Conservation (phyloP, 2,113 vertebrate species). For the Rhinopomastus cyanomelas region DNA sequence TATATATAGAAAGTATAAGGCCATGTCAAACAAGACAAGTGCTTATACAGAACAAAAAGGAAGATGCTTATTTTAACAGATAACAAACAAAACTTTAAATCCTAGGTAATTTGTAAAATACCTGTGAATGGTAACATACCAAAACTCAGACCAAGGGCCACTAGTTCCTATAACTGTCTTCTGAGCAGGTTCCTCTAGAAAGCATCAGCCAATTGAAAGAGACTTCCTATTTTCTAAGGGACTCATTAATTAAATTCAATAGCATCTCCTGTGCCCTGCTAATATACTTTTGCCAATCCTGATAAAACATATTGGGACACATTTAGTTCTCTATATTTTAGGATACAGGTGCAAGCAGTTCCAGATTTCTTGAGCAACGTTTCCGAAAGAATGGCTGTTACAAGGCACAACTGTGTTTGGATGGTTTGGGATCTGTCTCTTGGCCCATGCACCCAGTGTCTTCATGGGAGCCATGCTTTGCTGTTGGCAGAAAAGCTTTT, state of each 20-base stretch:
- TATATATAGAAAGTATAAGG: neutral
- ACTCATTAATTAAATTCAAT: neutral
- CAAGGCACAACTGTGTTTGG: neutral
- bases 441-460: neutral
- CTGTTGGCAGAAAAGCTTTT: neutral
- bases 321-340: neutral
- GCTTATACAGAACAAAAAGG: neutral
- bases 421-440: neutral
- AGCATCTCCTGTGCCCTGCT: neutral
- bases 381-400: neutral
- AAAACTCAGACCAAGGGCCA: neutral
- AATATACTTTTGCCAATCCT: neutral
- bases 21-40: neutral
- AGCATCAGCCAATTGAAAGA: neutral
- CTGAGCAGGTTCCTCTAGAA: neutral
- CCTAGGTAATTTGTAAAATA: neutral
- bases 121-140: neutral
- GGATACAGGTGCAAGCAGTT: neutral
- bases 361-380: neutral
- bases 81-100: neutral
- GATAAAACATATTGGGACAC: neutral
- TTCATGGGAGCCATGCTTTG: neutral
- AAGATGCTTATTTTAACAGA: neutral
- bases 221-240: neutral
- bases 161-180: neutral